Evolutionary conservation across 1,140 invertebrate genomes (phyloP).

Genomic region (Formica selysi): DNA sequence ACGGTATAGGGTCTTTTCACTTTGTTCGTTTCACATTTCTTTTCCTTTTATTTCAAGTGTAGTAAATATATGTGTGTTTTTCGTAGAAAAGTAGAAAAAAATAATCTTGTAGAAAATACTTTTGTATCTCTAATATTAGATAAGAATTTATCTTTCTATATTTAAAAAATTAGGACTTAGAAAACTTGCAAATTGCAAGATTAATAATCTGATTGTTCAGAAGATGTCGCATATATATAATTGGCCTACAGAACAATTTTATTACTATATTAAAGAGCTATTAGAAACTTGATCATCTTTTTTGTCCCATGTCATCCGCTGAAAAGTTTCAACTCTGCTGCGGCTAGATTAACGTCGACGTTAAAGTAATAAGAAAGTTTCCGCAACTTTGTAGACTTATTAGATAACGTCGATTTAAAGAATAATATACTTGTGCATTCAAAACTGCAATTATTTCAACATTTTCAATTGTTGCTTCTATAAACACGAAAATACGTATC

Average conservation of each 20-base stretch:
- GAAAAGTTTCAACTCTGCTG: slow-evolving; percentile 22
- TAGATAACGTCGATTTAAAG: slow-evolving; percentile 22
- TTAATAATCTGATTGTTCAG: neutral
- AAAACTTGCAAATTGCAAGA: neutral
- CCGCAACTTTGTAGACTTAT: slow-evolving; percentile 10
- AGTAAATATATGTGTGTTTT: neutral
- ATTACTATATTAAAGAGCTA: slow-evolving; percentile 13
- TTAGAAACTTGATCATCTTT: slow-evolving; percentile 8
- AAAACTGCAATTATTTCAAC: neutral
- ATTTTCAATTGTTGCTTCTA: neutral
- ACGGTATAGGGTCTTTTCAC: neutral
- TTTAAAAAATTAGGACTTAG: neutral
- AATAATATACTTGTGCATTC: neutral
- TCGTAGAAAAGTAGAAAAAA: neutral
- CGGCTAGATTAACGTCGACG: slow-evolving; percentile 6
- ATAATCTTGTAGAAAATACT: neutral
- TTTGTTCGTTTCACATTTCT: neutral
- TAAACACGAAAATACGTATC: neutral
- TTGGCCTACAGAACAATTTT: slow-evolving; percentile 2
- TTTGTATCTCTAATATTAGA: neutral
- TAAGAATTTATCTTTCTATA: neutral
- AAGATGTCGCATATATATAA: neutral
- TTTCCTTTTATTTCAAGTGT: neutral
- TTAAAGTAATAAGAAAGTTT: slow-evolving; percentile 53
- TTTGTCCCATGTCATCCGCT: neutral